Percentiles rank a stretch among this genome's conserved stretches.
These are phyloP conservation scores for Dolichopus griseipennis DNA, from an alignment of 2,888 invertebrate genomes.

Conservation along the genomic window DNA sequence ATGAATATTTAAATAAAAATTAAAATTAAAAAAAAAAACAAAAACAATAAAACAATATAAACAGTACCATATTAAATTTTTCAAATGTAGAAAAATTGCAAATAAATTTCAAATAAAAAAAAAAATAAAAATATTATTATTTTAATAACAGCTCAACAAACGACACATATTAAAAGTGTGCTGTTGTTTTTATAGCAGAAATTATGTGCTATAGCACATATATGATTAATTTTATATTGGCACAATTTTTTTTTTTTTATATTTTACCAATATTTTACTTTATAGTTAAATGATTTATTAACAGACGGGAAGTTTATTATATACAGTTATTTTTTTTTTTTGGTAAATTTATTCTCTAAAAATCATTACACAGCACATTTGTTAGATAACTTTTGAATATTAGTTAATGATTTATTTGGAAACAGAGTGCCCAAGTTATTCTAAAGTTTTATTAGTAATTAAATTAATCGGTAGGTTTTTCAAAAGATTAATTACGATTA, in stretches of 20 bases:
- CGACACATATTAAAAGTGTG: neutral
- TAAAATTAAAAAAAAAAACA: too few relatives aligned
- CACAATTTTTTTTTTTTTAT: neutral
- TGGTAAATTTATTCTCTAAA: neutral
- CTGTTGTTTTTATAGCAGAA: neutral
- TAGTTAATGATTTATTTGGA: too few relatives aligned
- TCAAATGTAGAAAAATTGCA: neutral
- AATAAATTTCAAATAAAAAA: neutral
- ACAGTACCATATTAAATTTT: too few relatives aligned
- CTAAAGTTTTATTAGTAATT: too few relatives aligned
- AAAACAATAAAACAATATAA: too few relatives aligned
- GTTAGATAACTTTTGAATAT: too few relatives aligned
- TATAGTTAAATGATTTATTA: neutral
- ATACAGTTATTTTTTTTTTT: neutral
- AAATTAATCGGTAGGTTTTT: too few relatives aligned
- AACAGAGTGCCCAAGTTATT: too few relatives aligned
- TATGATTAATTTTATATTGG: neutral
- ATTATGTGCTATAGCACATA: neutral
- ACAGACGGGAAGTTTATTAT: neutral
- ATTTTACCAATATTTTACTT: too few relatives aligned
- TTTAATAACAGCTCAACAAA: neutral
- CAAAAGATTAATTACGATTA: too few relatives aligned
- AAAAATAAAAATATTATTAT: neutral
- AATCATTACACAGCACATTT: too few relatives aligned
- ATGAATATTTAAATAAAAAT: too few relatives aligned